Base-by-base conservation (phyloP, 2,797 vertebrate genomes). In the Hyperoplus lanceolatus region DNA sequence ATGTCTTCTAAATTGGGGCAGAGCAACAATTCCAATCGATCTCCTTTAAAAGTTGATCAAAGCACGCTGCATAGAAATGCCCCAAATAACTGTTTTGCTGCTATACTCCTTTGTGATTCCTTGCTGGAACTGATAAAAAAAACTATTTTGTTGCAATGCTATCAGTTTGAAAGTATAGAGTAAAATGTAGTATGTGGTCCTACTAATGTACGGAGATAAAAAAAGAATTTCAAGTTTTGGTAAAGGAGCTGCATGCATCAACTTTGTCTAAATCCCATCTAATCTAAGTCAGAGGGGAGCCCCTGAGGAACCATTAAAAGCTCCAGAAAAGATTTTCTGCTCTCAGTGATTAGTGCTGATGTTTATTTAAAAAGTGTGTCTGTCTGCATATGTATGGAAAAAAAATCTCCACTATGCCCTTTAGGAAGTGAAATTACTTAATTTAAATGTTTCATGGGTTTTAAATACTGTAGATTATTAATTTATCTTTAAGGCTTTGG, bases 371-470 rank as follows among this genome's bases (percentile, higher is more conserved):
- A 88, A 90, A 84, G 50, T 85, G 84, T 84, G 89, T 93, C 90
- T 94, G 85, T 90, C 83, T 92, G 91, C 88, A 88, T 90, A 91
- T 85, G 87, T 90, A 89, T 84, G 81, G 77, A 86, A 90, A 85
- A 93, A 82, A 85, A 93, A 82, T 83, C 89, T 89, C 86, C 88
- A 91, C 79, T 59, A 81, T 94, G 93, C 93, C 94, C 94, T 94
- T 93, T 90, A 95, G 93, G 92, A 94, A 91, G 92, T 91, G 86
- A 94, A 94, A 95, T 95, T 93, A 95, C 91, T 95, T 90, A 87
- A 95, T 94, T 95, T 95, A 94, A 94, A 95, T 94, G 92, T 94
- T 95, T 95, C 93, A 96, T 94, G 93, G 94, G 88, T 94, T 94
- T 95, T 94, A 95, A 94, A 95, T 92, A 94, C 90, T 93, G 82